Conservation (phyloP, 1,140 invertebrate species). For the Oryctes rhinoceros region DNA sequence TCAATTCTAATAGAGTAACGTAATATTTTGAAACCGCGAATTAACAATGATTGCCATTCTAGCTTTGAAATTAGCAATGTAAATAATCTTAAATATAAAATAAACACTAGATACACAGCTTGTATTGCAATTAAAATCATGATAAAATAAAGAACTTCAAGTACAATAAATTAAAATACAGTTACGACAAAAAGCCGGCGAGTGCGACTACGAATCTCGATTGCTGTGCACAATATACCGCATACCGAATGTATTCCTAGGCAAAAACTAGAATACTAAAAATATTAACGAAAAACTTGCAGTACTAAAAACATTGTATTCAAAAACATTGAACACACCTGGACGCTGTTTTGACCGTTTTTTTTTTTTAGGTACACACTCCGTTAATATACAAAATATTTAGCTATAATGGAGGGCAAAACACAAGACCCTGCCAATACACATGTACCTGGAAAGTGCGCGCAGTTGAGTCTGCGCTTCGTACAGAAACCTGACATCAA, state of each 20-base stretch:
- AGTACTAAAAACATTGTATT: neutral
- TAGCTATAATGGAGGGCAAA: slow-evolving; percentile 23
- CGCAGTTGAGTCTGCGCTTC: neutral
- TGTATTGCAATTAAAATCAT: slow-evolving; percentile 36
- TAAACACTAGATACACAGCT: neutral
- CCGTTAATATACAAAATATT: slow-evolving; percentile 2
- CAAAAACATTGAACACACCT: slow-evolving; percentile 17
- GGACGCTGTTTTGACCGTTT: neutral
- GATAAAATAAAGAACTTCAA: slow-evolving; percentile 18
- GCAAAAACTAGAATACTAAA: neutral
- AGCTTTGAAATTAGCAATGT: neutral
- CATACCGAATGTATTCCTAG: neutral
- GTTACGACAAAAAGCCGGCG: slow-evolving; percentile 20
- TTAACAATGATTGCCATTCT: slow-evolving; percentile 28
- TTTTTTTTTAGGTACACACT: neutral
- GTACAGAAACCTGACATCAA: neutral
- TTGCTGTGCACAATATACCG: neutral
- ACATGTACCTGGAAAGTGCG: neutral
- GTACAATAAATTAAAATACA: slow-evolving; percentile 14
- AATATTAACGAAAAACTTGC: neutral
- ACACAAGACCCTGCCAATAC: neutral
- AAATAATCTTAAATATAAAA: slow-evolving; percentile 32
- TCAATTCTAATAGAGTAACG: slow-evolving; percentile 33
- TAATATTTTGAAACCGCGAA: slow-evolving; percentile 23
- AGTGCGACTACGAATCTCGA: neutral